phyloP scores from a whole-genome alignment of 2,113 vertebrate species.

The Paraplagusia blochii region DNA sequence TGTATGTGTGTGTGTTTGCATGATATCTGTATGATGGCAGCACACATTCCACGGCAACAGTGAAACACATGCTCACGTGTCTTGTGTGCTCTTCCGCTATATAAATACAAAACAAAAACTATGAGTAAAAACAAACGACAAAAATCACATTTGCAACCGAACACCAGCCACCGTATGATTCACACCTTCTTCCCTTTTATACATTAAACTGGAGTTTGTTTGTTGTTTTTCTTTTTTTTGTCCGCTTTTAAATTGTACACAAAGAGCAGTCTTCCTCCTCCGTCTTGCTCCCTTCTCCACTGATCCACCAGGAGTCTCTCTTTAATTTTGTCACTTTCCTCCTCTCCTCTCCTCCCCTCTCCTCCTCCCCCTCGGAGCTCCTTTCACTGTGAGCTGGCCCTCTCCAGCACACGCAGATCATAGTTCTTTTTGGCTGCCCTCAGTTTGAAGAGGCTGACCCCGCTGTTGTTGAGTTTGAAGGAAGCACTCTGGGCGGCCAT shows the following conservation, averaged over 20 bases:
- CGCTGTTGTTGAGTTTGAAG: conserved; percentile 96
- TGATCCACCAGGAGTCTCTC: conserved; percentile 47
- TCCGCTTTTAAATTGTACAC: conserved; percentile 60
- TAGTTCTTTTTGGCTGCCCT: conserved; percentile 98
- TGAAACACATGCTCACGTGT: conserved; percentile 74
- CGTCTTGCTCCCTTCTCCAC: conserved; percentile 53
- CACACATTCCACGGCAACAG: conserved; percentile 66
- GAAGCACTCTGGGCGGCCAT: conserved; percentile 96
- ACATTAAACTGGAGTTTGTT: conserved; percentile 48
- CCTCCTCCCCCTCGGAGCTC: conserved; percentile 30
- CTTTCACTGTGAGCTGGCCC: conserved; percentile 89
- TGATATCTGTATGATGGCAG: conserved; percentile 47
- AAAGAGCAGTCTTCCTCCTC: conserved; percentile 53
- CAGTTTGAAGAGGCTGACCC: conserved; percentile 93
- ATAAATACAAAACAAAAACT: conserved; percentile 71
- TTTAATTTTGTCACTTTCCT: conserved; percentile 32
- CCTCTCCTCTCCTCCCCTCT: conserved; percentile 27
- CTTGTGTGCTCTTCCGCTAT: conserved; percentile 76
- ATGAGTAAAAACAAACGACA: conserved; percentile 65
- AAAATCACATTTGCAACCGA: conserved; percentile 65
- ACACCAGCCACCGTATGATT: conserved; percentile 66
- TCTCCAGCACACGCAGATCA: conserved; percentile 93
- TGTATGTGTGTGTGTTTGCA: conserved; percentile 6
- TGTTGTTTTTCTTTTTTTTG: conserved; percentile 11
- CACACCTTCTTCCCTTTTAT: conserved; percentile 71